A percentile compares a stretch with the other conserved stretches of the same genome.
Conservation (phyloP, 2,797 vertebrate species). For the Knipowitschia caucasica region DNA sequence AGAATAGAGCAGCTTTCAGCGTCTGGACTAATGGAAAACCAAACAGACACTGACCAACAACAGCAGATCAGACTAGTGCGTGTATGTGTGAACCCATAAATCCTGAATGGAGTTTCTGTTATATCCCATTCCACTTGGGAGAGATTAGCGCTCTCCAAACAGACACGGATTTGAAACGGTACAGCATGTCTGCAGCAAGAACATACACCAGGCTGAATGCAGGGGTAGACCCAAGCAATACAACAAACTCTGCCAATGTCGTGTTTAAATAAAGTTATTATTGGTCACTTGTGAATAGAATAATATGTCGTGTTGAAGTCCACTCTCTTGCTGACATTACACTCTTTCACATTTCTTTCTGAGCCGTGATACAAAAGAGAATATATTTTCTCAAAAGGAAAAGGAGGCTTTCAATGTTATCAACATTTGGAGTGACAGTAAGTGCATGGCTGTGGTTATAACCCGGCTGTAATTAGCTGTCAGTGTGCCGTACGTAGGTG, state of each 20-base stretch:
- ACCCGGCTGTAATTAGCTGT: conserved; percentile 24
- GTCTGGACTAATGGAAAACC: conserved; percentile 9
- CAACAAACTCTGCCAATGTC: conserved; percentile 26
- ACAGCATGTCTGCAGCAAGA: conserved; percentile 4
- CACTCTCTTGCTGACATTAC: too few species aligned
- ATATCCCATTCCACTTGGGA: conserved; percentile 20
- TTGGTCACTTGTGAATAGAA: neutral
- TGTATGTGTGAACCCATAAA: conserved; percentile 30
- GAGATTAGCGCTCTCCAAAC: conserved; percentile 30
- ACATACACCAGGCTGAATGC: conserved; percentile 1
- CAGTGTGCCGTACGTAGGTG: conserved; percentile 32
- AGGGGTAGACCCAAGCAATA: conserved; percentile 20
- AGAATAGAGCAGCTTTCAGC: conserved; percentile 16
- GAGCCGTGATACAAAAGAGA: neutral
- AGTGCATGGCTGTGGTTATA: neutral
- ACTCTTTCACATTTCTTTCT: too few species aligned
- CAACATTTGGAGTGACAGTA: neutral
- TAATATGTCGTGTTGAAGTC: neutral
- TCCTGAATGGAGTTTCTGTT: conserved; percentile 46
- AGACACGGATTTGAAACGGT: conserved; percentile 10
- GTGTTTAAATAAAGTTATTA: neutral
- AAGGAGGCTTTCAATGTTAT: neutral
- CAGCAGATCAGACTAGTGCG: neutral
- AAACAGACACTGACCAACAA: conserved; percentile 16
- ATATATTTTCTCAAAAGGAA: neutral